Percentiles rank a stretch among this genome's conserved stretches.
Conservation (phyloP, 2,797 vertebrate species). For the Numenius phaeopus region DNA sequence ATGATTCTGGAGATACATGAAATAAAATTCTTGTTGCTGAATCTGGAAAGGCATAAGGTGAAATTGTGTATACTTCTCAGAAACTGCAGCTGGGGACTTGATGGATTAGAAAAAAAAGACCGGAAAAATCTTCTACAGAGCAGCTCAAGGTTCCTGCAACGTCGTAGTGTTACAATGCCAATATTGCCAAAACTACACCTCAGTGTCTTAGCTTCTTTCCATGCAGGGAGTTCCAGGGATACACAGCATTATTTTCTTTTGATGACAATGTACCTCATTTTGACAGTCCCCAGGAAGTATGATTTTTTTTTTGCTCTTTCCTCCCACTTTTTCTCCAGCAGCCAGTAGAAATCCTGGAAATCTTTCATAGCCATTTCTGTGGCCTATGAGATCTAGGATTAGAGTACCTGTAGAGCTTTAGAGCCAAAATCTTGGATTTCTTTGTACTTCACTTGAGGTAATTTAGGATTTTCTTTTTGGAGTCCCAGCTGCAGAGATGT, state of each 20-base stretch:
- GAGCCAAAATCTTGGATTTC: neutral
- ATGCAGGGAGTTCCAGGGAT: neutral
- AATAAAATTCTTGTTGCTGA: neutral
- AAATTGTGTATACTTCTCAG: neutral
- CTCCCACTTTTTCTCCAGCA: neutral
- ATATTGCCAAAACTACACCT: neutral
- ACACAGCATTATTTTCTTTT: neutral
- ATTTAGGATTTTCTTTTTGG: neutral
- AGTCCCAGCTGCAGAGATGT: neutral
- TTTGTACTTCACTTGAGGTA: neutral
- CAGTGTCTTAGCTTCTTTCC: neutral
- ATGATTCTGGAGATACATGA: neutral
- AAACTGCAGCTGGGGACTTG: neutral
- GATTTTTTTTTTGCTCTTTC: neutral
- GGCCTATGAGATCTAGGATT: neutral
- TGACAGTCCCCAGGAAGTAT: neutral
- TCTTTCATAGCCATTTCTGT: neutral
- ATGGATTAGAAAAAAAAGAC: neutral
- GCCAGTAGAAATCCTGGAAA: neutral
- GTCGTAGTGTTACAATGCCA: neutral
- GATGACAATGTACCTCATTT: neutral
- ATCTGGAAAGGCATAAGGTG: neutral
- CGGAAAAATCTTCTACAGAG: neutral
- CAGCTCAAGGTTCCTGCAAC: neutral
- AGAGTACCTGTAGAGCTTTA: neutral